Evolutionary conservation across 2,113 vertebrate species (phyloP).

Genomic region (Nothoprocta perdicaria): DNA sequence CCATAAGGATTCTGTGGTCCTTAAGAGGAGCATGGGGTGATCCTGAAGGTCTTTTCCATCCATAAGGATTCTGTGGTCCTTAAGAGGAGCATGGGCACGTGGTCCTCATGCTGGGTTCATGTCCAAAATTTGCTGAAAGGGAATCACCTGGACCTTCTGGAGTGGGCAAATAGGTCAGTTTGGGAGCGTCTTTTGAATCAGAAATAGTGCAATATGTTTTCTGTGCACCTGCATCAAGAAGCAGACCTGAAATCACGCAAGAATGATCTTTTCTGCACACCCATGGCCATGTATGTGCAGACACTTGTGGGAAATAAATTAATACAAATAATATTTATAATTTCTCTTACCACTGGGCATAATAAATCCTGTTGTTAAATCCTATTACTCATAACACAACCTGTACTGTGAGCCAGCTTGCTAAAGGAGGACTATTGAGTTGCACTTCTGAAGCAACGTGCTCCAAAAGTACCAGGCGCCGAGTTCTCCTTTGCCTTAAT

Average conservation of each 20-base stretch:
- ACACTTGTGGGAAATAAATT: background rate
- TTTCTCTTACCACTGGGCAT: background rate
- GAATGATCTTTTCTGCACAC: background rate
- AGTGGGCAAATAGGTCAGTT: background rate
- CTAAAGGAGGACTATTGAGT: accelerated
- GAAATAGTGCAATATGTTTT: background rate
- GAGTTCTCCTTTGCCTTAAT: background rate
- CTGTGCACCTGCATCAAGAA: background rate
- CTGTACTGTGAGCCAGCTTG: background rate
- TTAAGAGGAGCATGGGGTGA: too few relatives aligned
- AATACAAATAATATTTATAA: too few relatives aligned
- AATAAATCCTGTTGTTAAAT: too few relatives aligned
- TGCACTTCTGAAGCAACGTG: background rate
- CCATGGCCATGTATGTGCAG: background rate
- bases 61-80: too few relatives aligned
- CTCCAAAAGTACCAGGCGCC: background rate
- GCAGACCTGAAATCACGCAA: background rate
- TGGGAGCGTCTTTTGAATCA: background rate
- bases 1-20: too few relatives aligned
- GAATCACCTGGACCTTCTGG: background rate
- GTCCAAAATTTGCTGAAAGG: too few relatives aligned
- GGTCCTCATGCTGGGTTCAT: too few relatives aligned
- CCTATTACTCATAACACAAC: background rate
- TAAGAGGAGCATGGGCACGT: background rate
- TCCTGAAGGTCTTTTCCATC: too few relatives aligned